phyloP scores from a whole-genome alignment of 2,888 invertebrate genomes.

The Scaptomyza polygonia region DNA sequence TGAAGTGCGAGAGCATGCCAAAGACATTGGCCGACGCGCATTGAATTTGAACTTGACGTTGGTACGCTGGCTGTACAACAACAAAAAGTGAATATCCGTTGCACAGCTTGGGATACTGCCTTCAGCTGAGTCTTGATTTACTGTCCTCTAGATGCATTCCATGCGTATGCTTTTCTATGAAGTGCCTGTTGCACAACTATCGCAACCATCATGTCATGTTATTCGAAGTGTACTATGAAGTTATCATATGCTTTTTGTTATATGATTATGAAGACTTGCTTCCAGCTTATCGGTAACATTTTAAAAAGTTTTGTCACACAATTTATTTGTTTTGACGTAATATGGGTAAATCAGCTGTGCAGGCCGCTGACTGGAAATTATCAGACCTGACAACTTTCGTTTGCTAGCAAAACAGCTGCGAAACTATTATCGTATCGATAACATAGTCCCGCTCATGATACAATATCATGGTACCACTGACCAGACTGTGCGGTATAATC shows the following conservation, averaged over 20 bases:
- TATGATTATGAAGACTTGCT: background rate
- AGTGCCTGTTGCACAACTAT: constrained; percentile 37
- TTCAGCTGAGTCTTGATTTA: constrained; percentile 3
- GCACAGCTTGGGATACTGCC: constrained; percentile 44
- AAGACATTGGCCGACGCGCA: constrained; percentile 22
- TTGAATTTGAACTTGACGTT: constrained; percentile 56
- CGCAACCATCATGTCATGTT: constrained; percentile 1
- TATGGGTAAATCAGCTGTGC: constrained; percentile 63
- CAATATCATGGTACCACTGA: too few relatives aligned
- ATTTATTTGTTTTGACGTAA: constrained; percentile 71
- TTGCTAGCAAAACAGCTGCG: constrained; percentile 7
- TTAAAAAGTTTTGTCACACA: constrained; percentile 35
- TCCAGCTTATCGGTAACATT: constrained; percentile 32
- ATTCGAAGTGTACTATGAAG: background rate
- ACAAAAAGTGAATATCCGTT: constrained; percentile 34
- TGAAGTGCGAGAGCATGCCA: constrained; percentile 31
- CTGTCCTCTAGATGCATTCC: background rate
- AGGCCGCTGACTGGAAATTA: constrained; percentile 21
- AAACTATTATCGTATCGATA: constrained; percentile 9
- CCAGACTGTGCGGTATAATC: too few relatives aligned
- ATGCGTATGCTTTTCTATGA: constrained; percentile 14
- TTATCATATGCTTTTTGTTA: background rate
- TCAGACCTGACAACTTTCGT: constrained; percentile 29
- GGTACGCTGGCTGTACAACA: background rate
- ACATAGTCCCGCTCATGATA: too few relatives aligned